A percentile compares a stretch with the other conserved stretches of the same genome.
phyloP scores from a whole-genome alignment of 53 echinoderm and acorn worm species.

The Astropecten irregularis region DNA sequence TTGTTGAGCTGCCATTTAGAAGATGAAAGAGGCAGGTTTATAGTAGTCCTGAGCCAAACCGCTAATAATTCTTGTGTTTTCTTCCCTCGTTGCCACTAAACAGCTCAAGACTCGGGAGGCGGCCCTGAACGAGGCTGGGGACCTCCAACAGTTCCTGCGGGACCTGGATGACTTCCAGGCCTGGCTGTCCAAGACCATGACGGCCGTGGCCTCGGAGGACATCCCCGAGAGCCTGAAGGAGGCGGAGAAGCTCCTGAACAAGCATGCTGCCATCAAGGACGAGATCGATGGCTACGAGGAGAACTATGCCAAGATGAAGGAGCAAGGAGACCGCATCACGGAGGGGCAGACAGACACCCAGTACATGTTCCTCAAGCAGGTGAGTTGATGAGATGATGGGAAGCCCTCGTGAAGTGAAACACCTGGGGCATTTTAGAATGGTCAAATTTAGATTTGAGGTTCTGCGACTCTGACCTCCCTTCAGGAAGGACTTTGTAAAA shows the following conservation, averaged over 20 bases:
- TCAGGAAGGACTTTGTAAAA: too few species aligned
- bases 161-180: slow-evolving; percentile 99
- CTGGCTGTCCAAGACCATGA: slow-evolving; percentile 96
- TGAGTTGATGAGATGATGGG: slow-evolving; percentile 44
- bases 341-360: slow-evolving; percentile 99
- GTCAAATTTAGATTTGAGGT: background rate
- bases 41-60: too few species aligned
- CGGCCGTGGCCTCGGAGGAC: slow-evolving; percentile 96
- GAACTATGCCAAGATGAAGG: slow-evolving; percentile 99
- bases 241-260: slow-evolving; percentile 97
- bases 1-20: too few species aligned
- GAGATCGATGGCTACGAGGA: slow-evolving; percentile 99
- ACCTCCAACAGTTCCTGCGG: slow-evolving; percentile 98
- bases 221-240: slow-evolving; percentile 94
- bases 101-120: slow-evolving; percentile 95
- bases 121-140: slow-evolving; percentile 91
- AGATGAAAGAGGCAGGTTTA: too few species aligned
- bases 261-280: slow-evolving; percentile 99
- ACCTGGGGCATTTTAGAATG: background rate
- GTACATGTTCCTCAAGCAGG: slow-evolving; percentile 99
- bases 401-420: background rate
- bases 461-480: background rate
- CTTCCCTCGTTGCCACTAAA: background rate
- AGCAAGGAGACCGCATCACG: slow-evolving; percentile 89
- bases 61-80: too few species aligned